Evolutionary conservation across 2,888 invertebrate genomes (phyloP).

Genomic region (Thecophora atra): DNA sequence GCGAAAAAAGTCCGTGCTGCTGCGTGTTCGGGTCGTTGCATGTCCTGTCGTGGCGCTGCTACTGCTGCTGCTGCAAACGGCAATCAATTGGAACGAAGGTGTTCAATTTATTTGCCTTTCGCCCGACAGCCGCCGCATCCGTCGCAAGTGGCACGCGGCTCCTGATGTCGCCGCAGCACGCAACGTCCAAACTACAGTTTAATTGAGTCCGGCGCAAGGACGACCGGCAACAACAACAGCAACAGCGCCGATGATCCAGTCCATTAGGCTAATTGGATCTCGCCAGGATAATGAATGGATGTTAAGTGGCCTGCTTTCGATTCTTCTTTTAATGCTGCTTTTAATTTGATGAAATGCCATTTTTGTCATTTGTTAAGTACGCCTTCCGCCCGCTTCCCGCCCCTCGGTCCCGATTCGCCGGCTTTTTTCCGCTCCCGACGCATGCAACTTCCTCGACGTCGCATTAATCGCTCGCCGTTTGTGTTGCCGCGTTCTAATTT

Average conservation of each 20-base stretch:
- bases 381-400: conserved; percentile 36
- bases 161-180: conserved; percentile 63
- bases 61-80: conserved; percentile 24
- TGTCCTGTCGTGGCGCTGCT: background rate
- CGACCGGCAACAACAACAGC: background rate
- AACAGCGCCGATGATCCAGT: conserved; percentile 4
- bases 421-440: too few species aligned
- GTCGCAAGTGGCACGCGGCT: background rate
- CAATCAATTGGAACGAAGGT: conserved; percentile 27
- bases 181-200: conserved; percentile 53
- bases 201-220: conserved; percentile 48
- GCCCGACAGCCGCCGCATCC: background rate
- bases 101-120: conserved; percentile 57
- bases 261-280: conserved; percentile 64
- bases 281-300: conserved; percentile 16
- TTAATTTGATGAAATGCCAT: conserved; percentile 44
- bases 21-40: background rate
- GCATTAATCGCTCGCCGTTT: too few species aligned
- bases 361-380: conserved; percentile 6
- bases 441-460: too few species aligned
- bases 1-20: background rate
- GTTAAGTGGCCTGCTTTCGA: conserved; percentile 25
- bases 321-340: conserved; percentile 36
- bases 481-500: too few species aligned
- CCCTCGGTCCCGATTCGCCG: conserved; percentile 40